Evolutionary conservation across 1,140 invertebrate species (phyloP), one percentile per base, ranked within the genome.

Genomic region (Atta cephalotes): DNA sequence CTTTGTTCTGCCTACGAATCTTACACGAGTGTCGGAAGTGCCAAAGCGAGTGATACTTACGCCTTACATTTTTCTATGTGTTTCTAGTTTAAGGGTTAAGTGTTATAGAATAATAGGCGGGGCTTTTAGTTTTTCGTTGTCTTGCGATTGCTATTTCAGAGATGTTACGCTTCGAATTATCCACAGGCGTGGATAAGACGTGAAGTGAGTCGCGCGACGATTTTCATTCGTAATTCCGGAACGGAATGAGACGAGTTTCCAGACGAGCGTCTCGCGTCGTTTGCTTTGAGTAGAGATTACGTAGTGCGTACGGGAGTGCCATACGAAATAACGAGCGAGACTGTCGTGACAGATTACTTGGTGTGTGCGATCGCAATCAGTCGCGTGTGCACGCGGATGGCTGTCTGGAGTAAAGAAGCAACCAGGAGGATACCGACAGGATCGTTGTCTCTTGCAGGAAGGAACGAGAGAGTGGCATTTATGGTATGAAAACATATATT

Each of bases 301-400:
- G 31, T 3, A 5, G 18, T 28, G 12, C 25, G 9, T 45, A 1
- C 56, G 80, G 18, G 49, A 70, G 45, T 70, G 49, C n/a, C 28
- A n/a, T 71, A 25, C 14, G 18, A 71, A 81, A 28, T 71, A 81
- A 81, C 78, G 49, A 25, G n/a, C 28, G 76, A 25, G 25, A 51
- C 39, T 14, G 35, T 62, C 21, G 39, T 18, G 56, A 35, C 14
- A 21, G 21, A 84, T 82, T 71, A 60, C 16, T 72, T 45, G 12
- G n/a, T 65, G 63, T 25, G 63, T n/a, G 45, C 4, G n/a, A 35
- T 53, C 31, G 28, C 31, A 35, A 35, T 28, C 53, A 31, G n/a
- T 56, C 62, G 51, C 28, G 10, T 35, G 62, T 51, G n/a, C 35
- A n/a, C 0, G 31, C 39, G 78, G 35, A 81, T 10, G 31, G 39